Evolutionary conservation across 2,797 vertebrate species (phyloP).

Genomic region (Syngnathus rostellatus): DNA sequence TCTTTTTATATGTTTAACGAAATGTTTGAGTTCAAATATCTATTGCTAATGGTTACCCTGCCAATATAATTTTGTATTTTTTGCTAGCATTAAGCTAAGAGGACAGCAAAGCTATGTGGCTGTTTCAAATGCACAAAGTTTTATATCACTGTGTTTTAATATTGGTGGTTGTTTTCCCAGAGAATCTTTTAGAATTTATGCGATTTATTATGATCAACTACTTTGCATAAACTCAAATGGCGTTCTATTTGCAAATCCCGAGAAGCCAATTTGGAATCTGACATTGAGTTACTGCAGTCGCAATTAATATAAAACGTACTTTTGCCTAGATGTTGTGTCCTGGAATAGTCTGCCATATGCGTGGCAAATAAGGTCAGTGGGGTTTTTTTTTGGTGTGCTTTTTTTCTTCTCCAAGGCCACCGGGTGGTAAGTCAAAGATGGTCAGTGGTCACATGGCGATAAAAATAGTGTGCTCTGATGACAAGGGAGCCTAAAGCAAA

Average conservation of each 20-base stretch:
- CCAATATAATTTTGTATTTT: no score
- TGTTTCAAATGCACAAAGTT: no score
- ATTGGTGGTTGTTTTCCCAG: not conserved
- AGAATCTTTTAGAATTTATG: not conserved
- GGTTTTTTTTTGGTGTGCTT: not conserved
- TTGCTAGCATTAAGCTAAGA: not conserved
- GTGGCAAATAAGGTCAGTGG: constrained; percentile 13
- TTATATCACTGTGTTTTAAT: not conserved
- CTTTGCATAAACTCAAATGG: not conserved
- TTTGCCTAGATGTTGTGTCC: not conserved
- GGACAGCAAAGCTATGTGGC: not conserved
- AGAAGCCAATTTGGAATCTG: not conserved
- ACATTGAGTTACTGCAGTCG: not conserved
- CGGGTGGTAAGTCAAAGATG: constrained; percentile 33
- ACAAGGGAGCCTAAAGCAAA: constrained; percentile 18
- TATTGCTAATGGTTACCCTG: no score
- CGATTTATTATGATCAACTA: not conserved
- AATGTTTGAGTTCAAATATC: no score
- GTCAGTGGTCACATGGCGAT: constrained; percentile 34
- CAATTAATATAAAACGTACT: not conserved
- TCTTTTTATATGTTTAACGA: no score
- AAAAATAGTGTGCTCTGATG: constrained; percentile 29
- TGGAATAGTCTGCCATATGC: not conserved
- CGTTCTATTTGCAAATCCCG: not conserved
- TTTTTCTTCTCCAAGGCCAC: constrained; percentile 16